Base-by-base conservation (phyloP, 2,113 vertebrate species). In the Mesembrinibis cayennensis region DNA sequence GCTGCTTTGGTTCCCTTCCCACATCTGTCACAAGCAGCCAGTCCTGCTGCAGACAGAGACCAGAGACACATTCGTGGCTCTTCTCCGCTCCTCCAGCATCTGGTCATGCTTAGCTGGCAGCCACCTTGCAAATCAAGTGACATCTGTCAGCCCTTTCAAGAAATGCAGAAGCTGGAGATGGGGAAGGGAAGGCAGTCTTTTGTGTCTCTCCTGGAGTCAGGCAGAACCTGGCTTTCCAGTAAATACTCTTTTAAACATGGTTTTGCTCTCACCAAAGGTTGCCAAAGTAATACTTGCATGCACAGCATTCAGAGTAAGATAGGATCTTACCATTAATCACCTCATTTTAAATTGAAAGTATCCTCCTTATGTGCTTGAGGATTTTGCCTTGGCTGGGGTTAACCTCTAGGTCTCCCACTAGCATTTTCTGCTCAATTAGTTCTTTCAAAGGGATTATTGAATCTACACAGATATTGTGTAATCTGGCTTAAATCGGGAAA, bases 401-500 rank as follows among this genome's bases (percentile, higher is more conserved):
- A 92, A 67, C 74, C 42, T 52, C 29, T 15, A 76, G 79, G 82
- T 89, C 81, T 90, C 32, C 49, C 2, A 2, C 36, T 53, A 91
- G 62, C n/a, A 30, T 87, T 83, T 90, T 63, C 79, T 89, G 36
- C 79, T 82, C 80, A 89, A 70, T 87, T 79, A 90, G 27, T 65
- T 90, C 42, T 63, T 93, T 93, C 90, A 89, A 36, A 92, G 14
- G 14, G 69, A 61, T 90, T 88, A 65, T 42, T 78, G 73, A 78
- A 77, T 53, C 29, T 95, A 49, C 74, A 87, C n/a, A 74, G 70
- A 71, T 72, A 89, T 76, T 95, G 90, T 85, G 71, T 95, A 93
- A 96, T 80, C 91, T 80, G 80, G 53, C 67, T 87, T 95, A 84
- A 93, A 77, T 83, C 82, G 81, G 96, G 88, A 96, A 96, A 94